Percentiles rank a stretch among this genome's conserved stretches.
These are phyloP conservation scores for Brienomyrus longianalis DNA, from an alignment of 2,113 vertebrate species.

Conservation along the genomic window DNA sequence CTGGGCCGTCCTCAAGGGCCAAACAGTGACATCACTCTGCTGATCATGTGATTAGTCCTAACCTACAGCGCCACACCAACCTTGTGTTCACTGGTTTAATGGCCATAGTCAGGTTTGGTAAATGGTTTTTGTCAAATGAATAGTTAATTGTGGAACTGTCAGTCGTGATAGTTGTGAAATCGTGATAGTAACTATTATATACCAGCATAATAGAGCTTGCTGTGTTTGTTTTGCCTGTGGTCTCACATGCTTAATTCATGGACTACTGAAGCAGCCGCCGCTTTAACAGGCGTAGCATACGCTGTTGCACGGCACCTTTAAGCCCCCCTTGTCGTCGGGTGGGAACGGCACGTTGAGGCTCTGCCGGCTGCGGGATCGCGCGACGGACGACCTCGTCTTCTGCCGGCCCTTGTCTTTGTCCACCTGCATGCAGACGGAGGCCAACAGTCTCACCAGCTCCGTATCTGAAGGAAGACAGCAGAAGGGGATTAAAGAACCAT, in stretches of 20 bases:
- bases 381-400: slow-evolving; percentile 52
- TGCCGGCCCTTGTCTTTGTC: slow-evolving; percentile 81
- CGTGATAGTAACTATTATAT: not conserved
- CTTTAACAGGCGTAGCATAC: not conserved
- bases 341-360: slow-evolving; percentile 70
- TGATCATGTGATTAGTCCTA: not conserved
- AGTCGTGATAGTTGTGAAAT: too few species aligned
- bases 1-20: not conserved
- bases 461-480: slow-evolving; percentile 67
- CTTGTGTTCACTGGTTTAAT: not conserved
- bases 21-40: not conserved
- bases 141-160: not conserved
- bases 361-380: slow-evolving; percentile 66
- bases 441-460: slow-evolving; percentile 86
- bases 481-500: not conserved
- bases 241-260: not conserved
- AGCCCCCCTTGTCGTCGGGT: slow-evolving; percentile 83
- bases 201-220: not conserved
- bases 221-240: not conserved
- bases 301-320: slow-evolving; percentile 69
- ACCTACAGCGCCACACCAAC: not conserved
- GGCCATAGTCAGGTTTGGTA: not conserved
- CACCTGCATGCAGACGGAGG: slow-evolving; percentile 92
- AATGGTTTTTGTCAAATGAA: not conserved
- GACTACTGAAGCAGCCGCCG: not conserved